Evolutionary conservation across 2,113 vertebrate genomes (phyloP).

Genomic region (Alethe castanea): DNA sequence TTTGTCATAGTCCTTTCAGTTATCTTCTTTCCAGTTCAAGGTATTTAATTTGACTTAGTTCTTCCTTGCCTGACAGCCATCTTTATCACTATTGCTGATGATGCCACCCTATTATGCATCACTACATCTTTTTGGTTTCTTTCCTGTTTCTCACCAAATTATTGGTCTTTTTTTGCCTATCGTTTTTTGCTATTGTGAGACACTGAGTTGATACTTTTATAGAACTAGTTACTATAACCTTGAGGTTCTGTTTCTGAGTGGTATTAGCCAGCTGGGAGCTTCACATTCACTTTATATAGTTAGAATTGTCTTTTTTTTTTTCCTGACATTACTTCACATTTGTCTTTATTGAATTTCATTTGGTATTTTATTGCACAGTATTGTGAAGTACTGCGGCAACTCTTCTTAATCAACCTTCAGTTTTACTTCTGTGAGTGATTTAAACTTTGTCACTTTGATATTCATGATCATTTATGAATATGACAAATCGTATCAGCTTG

Average conservation of each 20-base stretch:
- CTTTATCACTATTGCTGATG: neutral
- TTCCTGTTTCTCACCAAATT: neutral
- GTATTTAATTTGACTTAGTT: neutral
- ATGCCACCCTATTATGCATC: neutral
- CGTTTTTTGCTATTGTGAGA: neutral
- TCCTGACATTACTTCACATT: neutral
- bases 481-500: neutral
- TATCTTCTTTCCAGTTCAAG: neutral
- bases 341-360: conserved; percentile 4
- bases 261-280: neutral
- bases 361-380: neutral
- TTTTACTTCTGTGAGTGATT: neutral
- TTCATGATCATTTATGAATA: neutral
- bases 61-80: neutral
- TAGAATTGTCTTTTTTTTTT: neutral
- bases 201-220: neutral
- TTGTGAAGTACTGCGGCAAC: neutral
- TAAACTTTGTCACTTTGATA: neutral
- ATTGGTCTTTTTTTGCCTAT: neutral
- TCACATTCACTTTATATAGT: neutral
- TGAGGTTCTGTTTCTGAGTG: neutral
- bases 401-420: neutral
- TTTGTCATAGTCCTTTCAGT: neutral
- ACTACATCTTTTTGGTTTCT: neutral
- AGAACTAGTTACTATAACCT: neutral